Evolutionary conservation across 23 tunicate genomes (phyloP), one percentile per base, ranked within the genome.

Genomic region (Halocynthia aurantium): DNA sequence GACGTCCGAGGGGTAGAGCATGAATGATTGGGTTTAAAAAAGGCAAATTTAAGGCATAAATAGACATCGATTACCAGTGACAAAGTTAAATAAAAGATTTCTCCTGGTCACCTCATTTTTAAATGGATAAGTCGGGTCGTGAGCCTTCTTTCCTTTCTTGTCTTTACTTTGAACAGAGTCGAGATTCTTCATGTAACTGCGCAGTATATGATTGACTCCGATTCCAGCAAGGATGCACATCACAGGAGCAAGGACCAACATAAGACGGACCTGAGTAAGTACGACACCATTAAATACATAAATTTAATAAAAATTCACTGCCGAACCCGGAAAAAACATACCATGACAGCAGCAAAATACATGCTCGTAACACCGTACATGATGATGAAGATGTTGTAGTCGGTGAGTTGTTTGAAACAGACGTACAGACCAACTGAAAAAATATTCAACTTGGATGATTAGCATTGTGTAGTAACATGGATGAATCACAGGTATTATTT

Each of bases 321-420:
- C 5, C 5, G 0, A 15, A 65, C 31, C 70, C 22, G 5, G 21
- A 21, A 12, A 19, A 19, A 50, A 74, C 91, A 81, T 73, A 91
- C 96, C 99, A 95, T 95, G 60, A 95, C 95, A 52, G 96, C 99
- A 53, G 96, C 89, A 67, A 95, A 95, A 65, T 95, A 95, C 91
- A 85, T 84, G 91, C 88, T 83, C 18, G 90, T 84, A 0, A 95
- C 87, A 10, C 92, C 91, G 55, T 95, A 88, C 70, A 95, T 70
- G 72, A 95, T 85, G 80, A 95, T 88, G 86, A 95, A 95, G 68
- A 95, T 67, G 69, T 86, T 84, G 81, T 81, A 79, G 62, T 85
- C 99, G 58, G 66, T 95, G 55, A 88, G 69, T 15, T 88, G 85
- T 81, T 95, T 81, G 90, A 93, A 93, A 76, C 97, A 91, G 20